Evolutionary conservation across 2,797 vertebrate species (phyloP).

Genomic region (Phoeniculus purpureus): DNA sequence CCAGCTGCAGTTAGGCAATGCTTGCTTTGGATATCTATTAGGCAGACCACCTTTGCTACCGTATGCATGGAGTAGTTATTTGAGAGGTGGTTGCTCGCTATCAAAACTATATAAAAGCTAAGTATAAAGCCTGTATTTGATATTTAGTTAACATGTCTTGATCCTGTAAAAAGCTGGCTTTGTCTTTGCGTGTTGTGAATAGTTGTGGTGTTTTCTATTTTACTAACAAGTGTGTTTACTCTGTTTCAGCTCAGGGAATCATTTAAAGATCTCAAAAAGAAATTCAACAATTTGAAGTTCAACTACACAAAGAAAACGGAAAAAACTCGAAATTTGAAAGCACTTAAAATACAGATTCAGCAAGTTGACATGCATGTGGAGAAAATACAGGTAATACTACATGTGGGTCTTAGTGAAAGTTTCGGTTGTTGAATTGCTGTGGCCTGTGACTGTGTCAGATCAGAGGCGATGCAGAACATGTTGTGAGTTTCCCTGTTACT

Average conservation of each 20-base stretch:
- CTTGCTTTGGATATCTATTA: background rate
- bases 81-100: background rate
- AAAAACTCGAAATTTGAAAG: conserved; percentile 83
- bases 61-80: background rate
- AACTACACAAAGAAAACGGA: conserved; percentile 88
- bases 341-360: conserved; percentile 85
- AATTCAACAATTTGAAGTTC: conserved; percentile 90
- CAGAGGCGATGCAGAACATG: background rate
- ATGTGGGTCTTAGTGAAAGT: background rate
- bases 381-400: conserved; percentile 82
- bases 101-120: too few relatives aligned
- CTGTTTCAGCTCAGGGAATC: conserved; percentile 85
- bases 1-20: fast-evolving
- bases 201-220: background rate
- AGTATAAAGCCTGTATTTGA: too few relatives aligned
- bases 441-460: background rate
- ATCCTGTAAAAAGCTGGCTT: background rate
- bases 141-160: background rate
- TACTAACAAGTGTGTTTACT: background rate
- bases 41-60: background rate
- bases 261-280: conserved; percentile 90
- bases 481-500: background rate
- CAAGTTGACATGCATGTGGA: conserved; percentile 84
- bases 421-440: background rate
- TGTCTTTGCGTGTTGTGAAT: background rate